Percentiles rank a stretch among this genome's conserved stretches.
Evolutionary conservation across 2,113 vertebrate species (phyloP).

Genomic region (Lagopus muta): DNA sequence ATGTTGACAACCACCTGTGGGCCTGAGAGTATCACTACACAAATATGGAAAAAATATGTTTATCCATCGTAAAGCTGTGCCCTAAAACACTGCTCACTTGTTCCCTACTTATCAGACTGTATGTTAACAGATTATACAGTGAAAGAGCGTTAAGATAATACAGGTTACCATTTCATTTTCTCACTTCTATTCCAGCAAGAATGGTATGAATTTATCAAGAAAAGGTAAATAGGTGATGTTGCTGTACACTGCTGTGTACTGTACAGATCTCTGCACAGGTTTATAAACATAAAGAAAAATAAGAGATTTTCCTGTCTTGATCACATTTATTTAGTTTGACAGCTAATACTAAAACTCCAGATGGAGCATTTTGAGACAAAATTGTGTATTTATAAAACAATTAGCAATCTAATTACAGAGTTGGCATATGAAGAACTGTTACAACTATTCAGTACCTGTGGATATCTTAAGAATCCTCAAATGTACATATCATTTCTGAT

Average conservation of each 20-base stretch:
- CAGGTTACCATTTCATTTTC: background rate
- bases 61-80: background rate
- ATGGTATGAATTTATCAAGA: background rate
- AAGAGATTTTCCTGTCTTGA: background rate
- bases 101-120: background rate
- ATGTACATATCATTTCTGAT: background rate
- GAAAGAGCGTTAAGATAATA: background rate
- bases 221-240: background rate
- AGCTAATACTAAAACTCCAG: background rate
- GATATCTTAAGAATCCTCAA: background rate
- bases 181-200: background rate
- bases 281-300: background rate
- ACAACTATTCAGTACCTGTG: background rate
- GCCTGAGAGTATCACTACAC: background rate
- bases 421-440: background rate
- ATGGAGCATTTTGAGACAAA: background rate
- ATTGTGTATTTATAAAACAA: background rate
- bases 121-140: background rate
- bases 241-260: background rate
- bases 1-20: slow-evolving; percentile 12
- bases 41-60: background rate
- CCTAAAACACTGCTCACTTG: background rate
- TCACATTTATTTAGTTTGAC: background rate
- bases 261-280: background rate
- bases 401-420: background rate